A percentile compares a stretch with the other conserved stretches of the same genome.
These are phyloP conservation scores for Acanthurus leucopareius DNA, from an alignment of 2,797 vertebrate species.

Conservation along the genomic window DNA sequence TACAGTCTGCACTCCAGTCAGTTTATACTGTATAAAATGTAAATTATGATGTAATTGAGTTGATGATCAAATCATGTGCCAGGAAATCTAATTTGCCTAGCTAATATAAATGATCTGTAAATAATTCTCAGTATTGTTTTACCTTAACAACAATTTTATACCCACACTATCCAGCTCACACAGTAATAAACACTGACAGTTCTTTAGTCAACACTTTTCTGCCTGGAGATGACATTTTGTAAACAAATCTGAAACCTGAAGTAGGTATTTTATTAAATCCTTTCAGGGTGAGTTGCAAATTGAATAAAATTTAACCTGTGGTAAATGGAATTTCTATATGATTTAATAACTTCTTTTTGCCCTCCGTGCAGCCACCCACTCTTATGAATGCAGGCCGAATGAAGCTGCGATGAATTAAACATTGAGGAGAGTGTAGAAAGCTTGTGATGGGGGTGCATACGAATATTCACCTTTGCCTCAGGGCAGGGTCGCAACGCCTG, in stretches of 20 bases:
- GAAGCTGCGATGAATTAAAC: constrained; percentile 79
- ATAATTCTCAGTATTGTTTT: constrained; percentile 90
- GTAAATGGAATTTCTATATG: constrained; percentile 49
- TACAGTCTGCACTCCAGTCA: constrained; percentile 78
- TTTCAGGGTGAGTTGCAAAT: constrained; percentile 68
- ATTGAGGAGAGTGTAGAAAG: constrained; percentile 65
- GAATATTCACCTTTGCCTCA: constrained; percentile 73
- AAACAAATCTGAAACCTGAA: constrained; percentile 69
- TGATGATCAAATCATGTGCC: constrained; percentile 73
- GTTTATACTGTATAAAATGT: constrained; percentile 81
- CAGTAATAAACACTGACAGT: constrained; percentile 79
- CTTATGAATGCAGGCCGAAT: constrained; percentile 37
- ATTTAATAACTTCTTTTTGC: constrained; percentile 26
- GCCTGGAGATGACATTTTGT: constrained; percentile 63
- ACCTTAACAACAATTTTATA: constrained; percentile 83
- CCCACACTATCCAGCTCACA: constrained; percentile 72
- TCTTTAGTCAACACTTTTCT: constrained; percentile 63
- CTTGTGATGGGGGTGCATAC: constrained; percentile 63
- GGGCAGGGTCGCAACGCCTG: constrained; percentile 71
- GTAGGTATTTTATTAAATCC: constrained; percentile 54
- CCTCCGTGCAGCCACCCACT: constrained; percentile 4
- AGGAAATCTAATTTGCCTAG: constrained; percentile 72
- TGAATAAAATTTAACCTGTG: constrained; percentile 75
- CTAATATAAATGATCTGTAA: constrained; percentile 89
- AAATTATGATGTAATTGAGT: constrained; percentile 75